These are phyloP conservation scores for Alloscopus bannaensis DNA, from an alignment of 2,888 invertebrate genomes.

Conservation along the genomic window DNA sequence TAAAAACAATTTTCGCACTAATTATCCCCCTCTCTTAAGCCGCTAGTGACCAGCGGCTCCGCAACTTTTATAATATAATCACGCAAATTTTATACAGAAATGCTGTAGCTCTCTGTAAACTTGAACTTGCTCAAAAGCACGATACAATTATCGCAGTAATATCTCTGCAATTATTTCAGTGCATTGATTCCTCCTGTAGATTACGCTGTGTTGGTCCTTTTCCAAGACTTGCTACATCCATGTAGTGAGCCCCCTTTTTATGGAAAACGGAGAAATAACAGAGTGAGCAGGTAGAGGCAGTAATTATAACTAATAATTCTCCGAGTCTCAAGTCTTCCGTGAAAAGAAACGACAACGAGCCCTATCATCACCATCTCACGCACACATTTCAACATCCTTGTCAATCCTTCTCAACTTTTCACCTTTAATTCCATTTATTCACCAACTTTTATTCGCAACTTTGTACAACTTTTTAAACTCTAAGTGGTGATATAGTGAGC, in stretches of 20 bases:
- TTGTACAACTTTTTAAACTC: no score
- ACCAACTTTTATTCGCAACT: no score
- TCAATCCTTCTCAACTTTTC: conserved; percentile 29
- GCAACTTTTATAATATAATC: neutral
- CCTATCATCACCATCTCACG: no score
- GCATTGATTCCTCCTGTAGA: neutral
- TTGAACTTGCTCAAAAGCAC: neutral
- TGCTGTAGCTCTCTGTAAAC: neutral
- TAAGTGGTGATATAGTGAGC: no score
- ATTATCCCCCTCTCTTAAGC: conserved; percentile 24
- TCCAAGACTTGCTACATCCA: conserved; percentile 34
- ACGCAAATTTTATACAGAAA: neutral
- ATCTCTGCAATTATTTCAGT: conserved; percentile 10
- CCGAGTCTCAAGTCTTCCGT: no score
- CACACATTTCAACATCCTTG: conserved; percentile 43
- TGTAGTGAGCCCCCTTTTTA: neutral
- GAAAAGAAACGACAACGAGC: no score
- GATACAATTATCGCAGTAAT: conserved; percentile 12
- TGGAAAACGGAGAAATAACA: conserved; percentile 40
- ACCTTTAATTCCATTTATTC: conserved; percentile 20
- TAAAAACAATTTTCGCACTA: conserved; percentile 50
- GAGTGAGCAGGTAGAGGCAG: conserved; percentile 19
- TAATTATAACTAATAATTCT: conserved; percentile 49
- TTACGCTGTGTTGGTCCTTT: conserved; percentile 14
- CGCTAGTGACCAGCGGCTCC: conserved; percentile 26